Conservation (phyloP, 2,797 vertebrate genomes). For the Chromobotia macracanthus region DNA sequence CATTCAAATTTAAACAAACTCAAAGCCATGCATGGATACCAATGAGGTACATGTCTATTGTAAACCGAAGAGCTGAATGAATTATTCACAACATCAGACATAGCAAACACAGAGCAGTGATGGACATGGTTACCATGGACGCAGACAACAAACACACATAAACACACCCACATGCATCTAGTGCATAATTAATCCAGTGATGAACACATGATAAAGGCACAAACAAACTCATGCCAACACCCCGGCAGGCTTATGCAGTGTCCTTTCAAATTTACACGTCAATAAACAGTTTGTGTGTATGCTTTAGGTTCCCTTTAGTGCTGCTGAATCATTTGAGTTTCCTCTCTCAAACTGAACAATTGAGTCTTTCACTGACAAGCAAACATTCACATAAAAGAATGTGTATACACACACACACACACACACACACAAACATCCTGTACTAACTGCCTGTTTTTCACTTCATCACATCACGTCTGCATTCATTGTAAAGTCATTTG, state of each 20-base stretch:
- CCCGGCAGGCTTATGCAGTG: constrained; percentile 18
- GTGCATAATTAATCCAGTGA: constrained; percentile 57
- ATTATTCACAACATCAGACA: constrained; percentile 58
- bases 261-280: constrained; percentile 6
- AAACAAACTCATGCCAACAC: constrained; percentile 39
- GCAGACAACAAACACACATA: constrained; percentile 48
- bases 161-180: constrained; percentile 34
- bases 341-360: constrained; percentile 14
- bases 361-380: constrained; percentile 24
- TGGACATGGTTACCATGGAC: constrained; percentile 57
- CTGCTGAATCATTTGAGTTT: constrained; percentile 4
- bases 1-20: neutral
- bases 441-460: neutral
- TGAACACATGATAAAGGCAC: constrained; percentile 47
- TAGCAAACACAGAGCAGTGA: constrained; percentile 65
- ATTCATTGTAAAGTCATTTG: neutral
- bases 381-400: constrained; percentile 36
- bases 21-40: constrained; percentile 10
- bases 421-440: constrained; percentile 41
- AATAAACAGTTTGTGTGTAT: constrained; percentile 16
- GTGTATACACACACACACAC: neutral
- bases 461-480: neutral
- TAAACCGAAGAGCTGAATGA: constrained; percentile 39
- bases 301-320: constrained; percentile 7
- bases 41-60: constrained; percentile 36